These are phyloP conservation scores for Heteromyza rotundicornis DNA, from an alignment of 2,888 invertebrate genomes.

Conservation along the genomic window DNA sequence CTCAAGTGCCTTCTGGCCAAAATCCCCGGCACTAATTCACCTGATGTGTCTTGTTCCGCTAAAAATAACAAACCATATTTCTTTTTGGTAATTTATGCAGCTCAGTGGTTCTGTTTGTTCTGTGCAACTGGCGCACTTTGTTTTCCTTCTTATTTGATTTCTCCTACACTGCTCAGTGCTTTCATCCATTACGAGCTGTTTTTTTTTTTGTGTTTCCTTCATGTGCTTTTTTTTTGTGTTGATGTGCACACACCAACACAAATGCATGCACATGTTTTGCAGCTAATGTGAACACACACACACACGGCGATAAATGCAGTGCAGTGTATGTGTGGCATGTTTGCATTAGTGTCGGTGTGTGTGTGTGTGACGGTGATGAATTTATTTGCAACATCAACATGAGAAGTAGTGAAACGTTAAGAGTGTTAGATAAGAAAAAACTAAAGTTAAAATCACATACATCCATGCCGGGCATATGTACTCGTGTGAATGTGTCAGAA, in stretches of 20 bases:
- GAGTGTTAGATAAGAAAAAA: neutral
- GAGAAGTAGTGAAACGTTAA: neutral
- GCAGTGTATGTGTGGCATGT: constrained; percentile 6
- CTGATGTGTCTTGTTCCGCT: neutral
- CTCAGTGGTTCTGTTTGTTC: neutral
- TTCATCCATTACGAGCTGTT: too few relatives aligned
- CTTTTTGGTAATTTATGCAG: neutral
- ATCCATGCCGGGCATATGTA: too few relatives aligned
- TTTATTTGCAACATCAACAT: constrained; percentile 19
- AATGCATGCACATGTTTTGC: constrained; percentile 14
- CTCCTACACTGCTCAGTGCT: too few relatives aligned
- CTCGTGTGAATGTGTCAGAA: too few relatives aligned
- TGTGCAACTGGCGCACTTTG: neutral
- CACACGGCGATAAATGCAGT: constrained; percentile 12
- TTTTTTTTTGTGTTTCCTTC: neutral
- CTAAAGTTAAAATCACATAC: too few relatives aligned
- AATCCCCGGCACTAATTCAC: neutral
- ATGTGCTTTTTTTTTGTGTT: neutral
- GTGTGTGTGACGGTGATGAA: constrained; percentile 13
- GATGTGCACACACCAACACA: neutral
- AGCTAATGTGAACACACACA: too few relatives aligned
- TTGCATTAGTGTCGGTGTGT: constrained; percentile 10
- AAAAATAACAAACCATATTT: neutral
- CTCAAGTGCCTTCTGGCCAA: too few relatives aligned
- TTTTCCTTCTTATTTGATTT: neutral